These are phyloP conservation scores for Simalia tracyae DNA, from an alignment of 2,797 vertebrate species.

Conservation along the genomic window DNA sequence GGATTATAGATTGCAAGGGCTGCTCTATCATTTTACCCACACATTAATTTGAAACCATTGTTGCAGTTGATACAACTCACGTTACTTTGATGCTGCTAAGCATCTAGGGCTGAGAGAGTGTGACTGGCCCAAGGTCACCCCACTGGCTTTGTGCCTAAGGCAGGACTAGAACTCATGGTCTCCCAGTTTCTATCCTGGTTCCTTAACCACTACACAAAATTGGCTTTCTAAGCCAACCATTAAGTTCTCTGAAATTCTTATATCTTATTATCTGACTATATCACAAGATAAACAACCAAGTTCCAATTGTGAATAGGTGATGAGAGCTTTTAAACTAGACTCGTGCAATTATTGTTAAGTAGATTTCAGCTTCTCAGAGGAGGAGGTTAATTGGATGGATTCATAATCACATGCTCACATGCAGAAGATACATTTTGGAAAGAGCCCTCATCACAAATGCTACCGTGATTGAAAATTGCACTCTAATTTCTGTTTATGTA, in stretches of 20 bases:
- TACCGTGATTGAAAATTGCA: neutral
- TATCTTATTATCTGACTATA: constrained; percentile 41
- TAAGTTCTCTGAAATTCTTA: constrained; percentile 15
- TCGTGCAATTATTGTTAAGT: constrained; percentile 33
- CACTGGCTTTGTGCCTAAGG: neutral
- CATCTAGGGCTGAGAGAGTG: neutral
- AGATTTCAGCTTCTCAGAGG: constrained; percentile 23
- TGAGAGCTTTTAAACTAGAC: constrained; percentile 47
- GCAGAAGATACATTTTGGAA: neutral
- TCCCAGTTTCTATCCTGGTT: neutral
- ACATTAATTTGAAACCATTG: neutral
- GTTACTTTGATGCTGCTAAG: neutral
- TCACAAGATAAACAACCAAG: constrained; percentile 30
- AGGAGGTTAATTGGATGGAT: constrained; percentile 29
- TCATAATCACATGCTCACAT: constrained; percentile 11
- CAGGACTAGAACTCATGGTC: neutral
- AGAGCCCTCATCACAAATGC: constrained; percentile 9
- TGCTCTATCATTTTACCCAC: constrained; percentile 29
- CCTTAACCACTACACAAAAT: neutral
- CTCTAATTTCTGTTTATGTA: constrained; percentile 5
- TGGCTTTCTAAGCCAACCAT: neutral
- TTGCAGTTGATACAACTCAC: neutral
- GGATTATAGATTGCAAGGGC: neutral
- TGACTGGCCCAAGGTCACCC: neutral
- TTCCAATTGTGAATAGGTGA: constrained; percentile 6